Evolutionary conservation across 2,888 invertebrate genomes (phyloP).

Genomic region (Aphidius colemani): DNA sequence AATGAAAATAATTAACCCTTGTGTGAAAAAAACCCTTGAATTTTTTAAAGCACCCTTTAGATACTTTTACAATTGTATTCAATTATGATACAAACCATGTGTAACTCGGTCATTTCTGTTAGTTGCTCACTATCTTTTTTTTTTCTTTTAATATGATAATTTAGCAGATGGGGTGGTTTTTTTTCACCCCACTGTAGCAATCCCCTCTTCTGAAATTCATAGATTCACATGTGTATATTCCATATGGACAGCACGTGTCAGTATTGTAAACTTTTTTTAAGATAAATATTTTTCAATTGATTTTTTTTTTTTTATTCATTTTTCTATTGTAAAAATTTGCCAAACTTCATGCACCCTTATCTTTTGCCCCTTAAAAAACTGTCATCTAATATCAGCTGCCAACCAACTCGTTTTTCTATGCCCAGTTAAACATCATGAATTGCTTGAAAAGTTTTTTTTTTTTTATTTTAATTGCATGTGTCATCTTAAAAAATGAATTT

Average conservation of each 20-base stretch:
- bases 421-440: too few relatives aligned
- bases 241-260: constrained; percentile 55
- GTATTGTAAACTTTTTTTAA: constrained; percentile 17
- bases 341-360: constrained; percentile 17
- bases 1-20: too few relatives aligned
- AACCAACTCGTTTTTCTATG: too few relatives aligned
- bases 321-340: constrained; percentile 32
- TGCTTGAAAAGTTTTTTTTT: too few relatives aligned
- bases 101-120: not conserved
- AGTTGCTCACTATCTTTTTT: not conserved
- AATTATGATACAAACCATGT: not conserved
- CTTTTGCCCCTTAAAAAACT: not conserved
- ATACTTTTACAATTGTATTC: too few relatives aligned
- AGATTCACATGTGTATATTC: constrained; percentile 34
- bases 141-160: not conserved
- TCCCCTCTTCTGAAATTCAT: constrained; percentile 9
- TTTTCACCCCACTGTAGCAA: not conserved
- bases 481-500: too few relatives aligned
- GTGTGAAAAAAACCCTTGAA: too few relatives aligned
- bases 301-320: constrained; percentile 12
- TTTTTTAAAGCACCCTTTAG: too few relatives aligned
- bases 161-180: not conserved
- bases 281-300: constrained; percentile 16
- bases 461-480: too few relatives aligned
- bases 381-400: too few relatives aligned